Conservation (phyloP, 2,888 invertebrate species). For the Scelioninae gen. 2 region DNA sequence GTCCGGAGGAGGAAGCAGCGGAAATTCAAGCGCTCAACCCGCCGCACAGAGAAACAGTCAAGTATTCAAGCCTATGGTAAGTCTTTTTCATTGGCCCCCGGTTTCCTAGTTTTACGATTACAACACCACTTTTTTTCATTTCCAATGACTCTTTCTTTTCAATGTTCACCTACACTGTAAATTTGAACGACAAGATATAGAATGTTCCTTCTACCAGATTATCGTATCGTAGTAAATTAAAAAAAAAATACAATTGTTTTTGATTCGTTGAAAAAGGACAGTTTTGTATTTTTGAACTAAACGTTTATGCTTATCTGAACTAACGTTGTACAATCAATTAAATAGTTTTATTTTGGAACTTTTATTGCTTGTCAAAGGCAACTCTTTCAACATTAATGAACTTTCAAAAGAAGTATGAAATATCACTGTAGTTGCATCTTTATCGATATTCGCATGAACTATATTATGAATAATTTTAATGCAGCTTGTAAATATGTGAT, state of each 20-base stretch:
- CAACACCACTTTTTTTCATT: constrained; percentile 57
- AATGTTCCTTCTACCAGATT: not conserved
- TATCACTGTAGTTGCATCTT: constrained; percentile 56
- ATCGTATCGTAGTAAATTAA: too few species aligned
- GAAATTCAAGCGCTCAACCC: constrained; percentile 72
- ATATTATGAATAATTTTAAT: constrained; percentile 34
- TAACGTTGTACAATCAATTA: too few species aligned
- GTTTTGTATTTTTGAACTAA: too few species aligned
- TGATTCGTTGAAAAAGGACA: too few species aligned
- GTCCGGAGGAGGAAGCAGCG: constrained; percentile 62
- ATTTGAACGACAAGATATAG: constrained; percentile 26
- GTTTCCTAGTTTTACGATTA: constrained; percentile 8
- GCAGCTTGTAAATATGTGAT: constrained; percentile 52
- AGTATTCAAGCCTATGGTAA: constrained; percentile 92
- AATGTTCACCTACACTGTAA: constrained; percentile 46
- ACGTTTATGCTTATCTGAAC: too few species aligned
- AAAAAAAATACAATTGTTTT: too few species aligned
- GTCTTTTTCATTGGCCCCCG: constrained; percentile 61
- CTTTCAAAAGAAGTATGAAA: constrained; percentile 33
- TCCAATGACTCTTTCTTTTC: constrained; percentile 52
- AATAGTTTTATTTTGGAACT: too few species aligned
- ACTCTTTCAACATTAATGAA: constrained; percentile 14
- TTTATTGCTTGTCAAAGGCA: too few species aligned
- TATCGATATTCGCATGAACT: constrained; percentile 54
- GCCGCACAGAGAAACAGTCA: constrained; percentile 90